Conservation (phyloP, 1,140 invertebrate species). For the Zaprionus nigranus region DNA sequence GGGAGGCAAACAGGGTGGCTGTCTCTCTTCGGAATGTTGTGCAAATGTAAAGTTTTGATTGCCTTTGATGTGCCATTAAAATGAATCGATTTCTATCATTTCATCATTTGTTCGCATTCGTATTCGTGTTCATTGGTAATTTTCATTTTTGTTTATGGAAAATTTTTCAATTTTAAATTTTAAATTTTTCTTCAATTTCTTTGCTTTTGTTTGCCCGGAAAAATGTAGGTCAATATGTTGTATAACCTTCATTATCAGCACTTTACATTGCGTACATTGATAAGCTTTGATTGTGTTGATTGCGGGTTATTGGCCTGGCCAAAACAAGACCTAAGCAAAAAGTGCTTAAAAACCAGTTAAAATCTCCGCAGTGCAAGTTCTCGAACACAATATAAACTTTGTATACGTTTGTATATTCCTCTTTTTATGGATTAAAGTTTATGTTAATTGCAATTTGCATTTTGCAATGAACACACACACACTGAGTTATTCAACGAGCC, state of each 20-base stretch:
- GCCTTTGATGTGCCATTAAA: slow-evolving; percentile 46
- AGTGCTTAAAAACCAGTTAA: not conserved
- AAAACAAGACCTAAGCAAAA: slow-evolving; percentile 9
- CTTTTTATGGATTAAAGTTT: slow-evolving; percentile 5
- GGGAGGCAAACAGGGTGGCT: not conserved
- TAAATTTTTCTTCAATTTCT: not conserved
- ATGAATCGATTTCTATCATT: slow-evolving; percentile 41
- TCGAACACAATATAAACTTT: not conserved
- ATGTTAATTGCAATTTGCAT: slow-evolving; percentile 63
- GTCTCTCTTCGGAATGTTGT: slow-evolving; percentile 18
- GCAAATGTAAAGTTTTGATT: slow-evolving; percentile 53
- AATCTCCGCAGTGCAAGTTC: slow-evolving; percentile 19
- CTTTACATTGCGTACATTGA: slow-evolving; percentile 24
- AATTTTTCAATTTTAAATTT: not conserved
- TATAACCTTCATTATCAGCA: slow-evolving; percentile 54
- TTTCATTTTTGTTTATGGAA: not conserved
- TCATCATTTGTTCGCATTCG: not conserved
- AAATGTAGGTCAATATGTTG: slow-evolving; percentile 52
- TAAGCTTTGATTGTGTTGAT: slow-evolving; percentile 41
- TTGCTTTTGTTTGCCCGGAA: not conserved
- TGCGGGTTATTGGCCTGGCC: slow-evolving; percentile 6
- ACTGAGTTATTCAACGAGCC: slow-evolving; percentile 35
- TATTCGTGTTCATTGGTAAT: not conserved
- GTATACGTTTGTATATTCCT: not conserved
- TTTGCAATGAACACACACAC: slow-evolving; percentile 32